Evolutionary conservation across 2,888 invertebrate species (phyloP), one percentile per base, ranked within the genome.

Genomic region (Pammene fasciana): DNA sequence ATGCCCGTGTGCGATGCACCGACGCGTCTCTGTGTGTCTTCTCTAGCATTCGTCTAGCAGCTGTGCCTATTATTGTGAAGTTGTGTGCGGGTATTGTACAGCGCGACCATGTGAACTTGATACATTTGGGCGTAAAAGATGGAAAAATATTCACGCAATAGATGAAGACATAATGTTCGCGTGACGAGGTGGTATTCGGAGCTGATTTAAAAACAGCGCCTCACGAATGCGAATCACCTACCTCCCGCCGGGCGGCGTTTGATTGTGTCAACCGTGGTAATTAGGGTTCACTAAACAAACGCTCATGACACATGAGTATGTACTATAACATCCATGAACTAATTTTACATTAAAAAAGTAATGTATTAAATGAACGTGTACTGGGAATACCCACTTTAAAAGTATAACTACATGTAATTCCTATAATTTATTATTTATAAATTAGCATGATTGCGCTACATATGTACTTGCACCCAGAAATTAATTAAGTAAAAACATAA

Each of bases 21-120:
- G 70, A 18, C 68, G 76, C 81, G 78, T 81, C 78, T 79, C 81
- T 76, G 76, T 80, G 77, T 84, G 76, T 77, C 72, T 26, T 26
- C 26, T 83, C 89, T 89, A 90, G 79, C 79, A 80, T 77, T 79
- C 80, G 80, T 85, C 86, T 87, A 88, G 90, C 92, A 92, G 92
- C 90, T 92, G 92, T 88, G 88, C 86, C 88, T 90, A 89, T 91
- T 91, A 89, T 88, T 86, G 78, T 83, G 82, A 78, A 76, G 79
- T 78, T 84, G 90, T 90, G 89, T 88, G 89, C 81, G 82, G 80
- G 79, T 79, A 78, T 78, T 75, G 70, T 84, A 79, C 82, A 74
- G 72, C 46, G 70, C 72, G 85, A 82, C 75, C 60, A 36, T 72
- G 65, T 73, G 64, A 72, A 78, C 77, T 86, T 87, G 88, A 86